Conservation (phyloP, 1,140 invertebrate genomes). For the Steinernema feltiae region DNA sequence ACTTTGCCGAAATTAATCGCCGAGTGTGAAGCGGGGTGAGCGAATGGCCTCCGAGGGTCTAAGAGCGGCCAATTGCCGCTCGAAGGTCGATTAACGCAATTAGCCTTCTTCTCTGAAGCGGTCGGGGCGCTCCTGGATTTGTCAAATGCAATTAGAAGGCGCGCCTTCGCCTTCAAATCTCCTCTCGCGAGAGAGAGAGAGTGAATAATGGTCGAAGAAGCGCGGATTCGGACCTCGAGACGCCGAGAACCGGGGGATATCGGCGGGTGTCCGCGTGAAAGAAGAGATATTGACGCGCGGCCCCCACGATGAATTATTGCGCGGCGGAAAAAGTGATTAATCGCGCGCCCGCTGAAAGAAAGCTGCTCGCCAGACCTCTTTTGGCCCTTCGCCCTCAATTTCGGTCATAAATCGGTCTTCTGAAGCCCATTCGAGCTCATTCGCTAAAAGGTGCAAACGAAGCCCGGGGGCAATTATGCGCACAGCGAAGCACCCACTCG, state of each 20-base stretch:
- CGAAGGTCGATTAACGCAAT: not conserved
- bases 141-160: constrained; percentile 2
- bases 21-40: not conserved
- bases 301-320: not conserved
- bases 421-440: not conserved
- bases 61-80: not conserved
- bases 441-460: not conserved
- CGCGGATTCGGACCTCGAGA: not conserved
- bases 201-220: not conserved
- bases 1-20: constrained; percentile 12
- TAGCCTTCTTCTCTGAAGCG: not conserved
- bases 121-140: not conserved
- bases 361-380: not conserved
- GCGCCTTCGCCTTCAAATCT: not conserved
- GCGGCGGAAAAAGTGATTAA: constrained; percentile 8
- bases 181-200: not conserved
- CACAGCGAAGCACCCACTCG: not conserved
- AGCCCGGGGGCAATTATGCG: not conserved
- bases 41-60: not conserved
- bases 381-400: not conserved
- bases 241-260: not conserved
- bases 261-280: not conserved
- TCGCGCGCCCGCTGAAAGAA: not conserved
- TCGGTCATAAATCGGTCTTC: not conserved
- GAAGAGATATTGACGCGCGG: not conserved